These are phyloP conservation scores for Salvator merianae DNA, from an alignment of 2,113 vertebrate genomes.

Conservation along the genomic window DNA sequence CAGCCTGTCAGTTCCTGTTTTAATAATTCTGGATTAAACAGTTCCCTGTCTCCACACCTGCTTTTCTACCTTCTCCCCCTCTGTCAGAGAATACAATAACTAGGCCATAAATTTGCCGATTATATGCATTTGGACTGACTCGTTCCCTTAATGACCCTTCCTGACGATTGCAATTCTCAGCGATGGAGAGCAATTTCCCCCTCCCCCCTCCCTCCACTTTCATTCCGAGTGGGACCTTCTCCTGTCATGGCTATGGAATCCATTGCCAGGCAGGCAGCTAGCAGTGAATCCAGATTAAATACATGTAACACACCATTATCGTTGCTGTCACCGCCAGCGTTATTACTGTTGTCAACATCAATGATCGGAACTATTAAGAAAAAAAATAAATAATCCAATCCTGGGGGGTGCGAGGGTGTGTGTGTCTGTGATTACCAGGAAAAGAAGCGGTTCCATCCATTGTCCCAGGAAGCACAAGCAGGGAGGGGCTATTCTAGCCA, in stretches of 20 bases:
- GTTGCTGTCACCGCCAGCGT: too few species aligned
- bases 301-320: neutral
- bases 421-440: too few species aligned
- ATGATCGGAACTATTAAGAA: too few species aligned
- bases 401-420: too few species aligned
- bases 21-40: conserved; percentile 36
- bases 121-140: conserved; percentile 59
- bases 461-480: too few species aligned
- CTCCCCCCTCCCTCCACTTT: neutral
- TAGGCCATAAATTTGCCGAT: conserved; percentile 66
- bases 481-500: too few species aligned
- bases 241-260: neutral
- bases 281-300: neutral
- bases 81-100: conserved; percentile 35
- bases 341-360: too few species aligned
- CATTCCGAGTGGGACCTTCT: neutral
- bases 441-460: too few species aligned
- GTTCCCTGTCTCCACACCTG: conserved; percentile 23
- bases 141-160: conserved; percentile 64
- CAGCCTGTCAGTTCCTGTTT: conserved; percentile 16
- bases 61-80: conserved; percentile 13
- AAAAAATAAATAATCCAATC: too few species aligned
- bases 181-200: conserved; percentile 16
- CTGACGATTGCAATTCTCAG: conserved; percentile 34
- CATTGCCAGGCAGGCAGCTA: neutral